Evolutionary conservation across 2,888 invertebrate genomes (phyloP).

Genomic region (Gonocerus acuteangulatus): DNA sequence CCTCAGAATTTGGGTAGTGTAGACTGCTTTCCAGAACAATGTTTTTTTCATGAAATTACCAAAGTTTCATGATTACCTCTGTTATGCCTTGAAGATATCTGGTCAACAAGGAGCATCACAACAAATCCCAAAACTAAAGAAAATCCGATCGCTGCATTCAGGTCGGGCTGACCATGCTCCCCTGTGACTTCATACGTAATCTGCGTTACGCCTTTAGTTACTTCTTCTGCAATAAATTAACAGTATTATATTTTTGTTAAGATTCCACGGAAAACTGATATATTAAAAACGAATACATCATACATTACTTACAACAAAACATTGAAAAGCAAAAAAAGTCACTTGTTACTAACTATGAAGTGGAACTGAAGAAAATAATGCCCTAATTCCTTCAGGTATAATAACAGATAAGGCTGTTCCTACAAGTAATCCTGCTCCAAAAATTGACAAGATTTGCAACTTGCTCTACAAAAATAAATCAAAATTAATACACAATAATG

Average conservation of each 20-base stretch:
- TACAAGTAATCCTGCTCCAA: slow-evolving; percentile 93
- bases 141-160: slow-evolving; percentile 79
- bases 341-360: slow-evolving; percentile 18
- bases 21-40: no score
- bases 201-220: not conserved
- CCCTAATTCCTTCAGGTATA: slow-evolving; percentile 95
- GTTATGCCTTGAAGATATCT: slow-evolving; percentile 55
- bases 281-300: not conserved
- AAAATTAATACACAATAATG: slow-evolving; percentile 8
- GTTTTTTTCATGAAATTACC: no score
- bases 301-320: no score
- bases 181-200: not conserved
- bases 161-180: slow-evolving; percentile 44
- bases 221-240: not conserved
- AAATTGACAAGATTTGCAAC: slow-evolving; percentile 83
- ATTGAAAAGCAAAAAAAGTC: slow-evolving; percentile 9
- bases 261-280: not conserved
- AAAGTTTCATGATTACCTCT: slow-evolving; percentile 51
- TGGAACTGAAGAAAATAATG: slow-evolving; percentile 49
- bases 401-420: slow-evolving; percentile 97
- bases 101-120: slow-evolving; percentile 95
- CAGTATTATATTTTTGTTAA: not conserved
- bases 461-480: slow-evolving; percentile 63
- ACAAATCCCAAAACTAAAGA: slow-evolving; percentile 92
- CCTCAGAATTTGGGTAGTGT: no score